These are phyloP conservation scores for Thryonomys swinderianus DNA, from an alignment of 2,113 vertebrate genomes.

Conservation along the genomic window DNA sequence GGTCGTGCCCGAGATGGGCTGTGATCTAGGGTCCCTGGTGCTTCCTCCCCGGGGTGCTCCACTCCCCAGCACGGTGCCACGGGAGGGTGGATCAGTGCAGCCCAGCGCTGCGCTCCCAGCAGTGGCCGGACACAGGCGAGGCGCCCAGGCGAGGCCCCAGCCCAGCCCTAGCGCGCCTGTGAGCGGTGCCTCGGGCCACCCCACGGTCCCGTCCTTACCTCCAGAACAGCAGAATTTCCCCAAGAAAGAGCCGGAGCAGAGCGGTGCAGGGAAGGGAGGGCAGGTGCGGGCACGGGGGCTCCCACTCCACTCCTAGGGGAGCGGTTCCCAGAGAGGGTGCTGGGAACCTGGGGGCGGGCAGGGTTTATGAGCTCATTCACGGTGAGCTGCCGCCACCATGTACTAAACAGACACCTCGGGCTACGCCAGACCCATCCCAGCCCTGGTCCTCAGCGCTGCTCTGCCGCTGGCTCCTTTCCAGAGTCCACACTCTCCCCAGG, in stretches of 20 bases:
- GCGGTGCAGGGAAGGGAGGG: not conserved
- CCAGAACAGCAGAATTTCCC: not conserved
- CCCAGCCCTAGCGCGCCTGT: constrained; percentile 65
- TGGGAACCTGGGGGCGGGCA: not conserved
- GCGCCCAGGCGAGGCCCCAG: constrained; percentile 48
- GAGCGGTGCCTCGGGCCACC: constrained; percentile 35
- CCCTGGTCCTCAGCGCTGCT: not conserved
- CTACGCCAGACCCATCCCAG: not conserved
- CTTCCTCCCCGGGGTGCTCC: not conserved
- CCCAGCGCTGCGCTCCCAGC: too few species aligned
- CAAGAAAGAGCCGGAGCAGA: not conserved
- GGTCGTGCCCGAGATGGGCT: not conserved
- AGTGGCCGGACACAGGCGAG: too few species aligned
- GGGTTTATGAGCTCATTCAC: not conserved
- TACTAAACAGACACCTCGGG: not conserved
- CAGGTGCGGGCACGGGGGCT: not conserved
- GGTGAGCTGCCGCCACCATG: not conserved
- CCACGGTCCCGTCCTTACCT: not conserved
- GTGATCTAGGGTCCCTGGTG: not conserved
- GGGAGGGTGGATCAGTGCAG: not conserved
- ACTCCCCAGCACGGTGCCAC: not conserved
- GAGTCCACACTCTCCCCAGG: not conserved
- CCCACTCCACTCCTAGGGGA: not conserved
- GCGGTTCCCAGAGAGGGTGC: not conserved
- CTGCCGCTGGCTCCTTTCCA: not conserved